Conservation (phyloP, 53 echinoderm and acorn worm genomes). For the Apostichopus leukothele region DNA sequence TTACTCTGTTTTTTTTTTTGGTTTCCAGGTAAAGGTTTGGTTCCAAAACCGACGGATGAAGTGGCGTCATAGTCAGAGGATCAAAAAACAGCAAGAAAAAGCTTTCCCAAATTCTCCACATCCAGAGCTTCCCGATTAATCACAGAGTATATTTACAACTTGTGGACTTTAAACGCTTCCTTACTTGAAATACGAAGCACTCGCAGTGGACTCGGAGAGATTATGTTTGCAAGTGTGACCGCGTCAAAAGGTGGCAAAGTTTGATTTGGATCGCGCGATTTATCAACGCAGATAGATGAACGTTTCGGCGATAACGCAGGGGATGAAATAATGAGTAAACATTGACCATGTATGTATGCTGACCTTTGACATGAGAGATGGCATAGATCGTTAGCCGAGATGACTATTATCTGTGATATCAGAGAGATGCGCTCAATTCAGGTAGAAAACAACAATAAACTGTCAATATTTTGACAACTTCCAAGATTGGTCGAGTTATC, state of each 20-base stretch:
- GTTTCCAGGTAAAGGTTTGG: conserved; percentile 92
- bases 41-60: conserved; percentile 99
- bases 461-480: not conserved
- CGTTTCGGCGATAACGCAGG: too few species aligned
- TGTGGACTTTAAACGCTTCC: not conserved
- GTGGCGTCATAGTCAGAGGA: conserved; percentile 92
- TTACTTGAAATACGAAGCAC: too few species aligned
- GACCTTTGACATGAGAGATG: not conserved
- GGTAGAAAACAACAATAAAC: not conserved
- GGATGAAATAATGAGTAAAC: too few species aligned
- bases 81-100: conserved; percentile 50
- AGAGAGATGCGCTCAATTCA: not conserved
- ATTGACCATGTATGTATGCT: not conserved
- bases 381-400: not conserved
- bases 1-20: not conserved
- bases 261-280: too few species aligned
- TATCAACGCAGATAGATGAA: too few species aligned
- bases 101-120: conserved; percentile 45
- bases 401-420: not conserved
- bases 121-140: conserved; percentile 42
- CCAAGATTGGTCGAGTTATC: not conserved
- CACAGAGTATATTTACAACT: not conserved
- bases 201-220: too few species aligned
- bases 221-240: too few species aligned
- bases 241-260: too few species aligned